Conservation (phyloP, 2,113 vertebrate genomes). For the Nibea albiflora region DNA sequence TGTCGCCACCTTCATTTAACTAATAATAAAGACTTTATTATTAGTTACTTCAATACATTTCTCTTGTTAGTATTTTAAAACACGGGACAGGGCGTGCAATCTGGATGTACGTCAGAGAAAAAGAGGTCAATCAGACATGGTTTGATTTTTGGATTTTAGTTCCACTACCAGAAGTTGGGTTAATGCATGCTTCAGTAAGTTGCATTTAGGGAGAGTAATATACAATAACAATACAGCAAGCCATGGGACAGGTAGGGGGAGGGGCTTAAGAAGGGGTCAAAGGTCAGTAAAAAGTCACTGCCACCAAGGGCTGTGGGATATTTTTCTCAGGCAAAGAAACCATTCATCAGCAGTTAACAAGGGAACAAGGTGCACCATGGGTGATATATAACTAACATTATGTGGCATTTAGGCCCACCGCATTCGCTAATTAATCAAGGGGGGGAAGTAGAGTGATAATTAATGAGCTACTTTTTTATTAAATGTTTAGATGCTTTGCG, state of each 20-base stretch:
- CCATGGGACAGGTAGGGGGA: slow-evolving; percentile 72
- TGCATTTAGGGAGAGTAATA: slow-evolving; percentile 99
- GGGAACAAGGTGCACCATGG: slow-evolving; percentile 37
- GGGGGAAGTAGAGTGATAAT: slow-evolving; percentile 26
- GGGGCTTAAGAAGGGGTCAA: slow-evolving; percentile 41
- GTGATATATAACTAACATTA: slow-evolving; percentile 66
- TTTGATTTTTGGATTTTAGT: slow-evolving; percentile 88
- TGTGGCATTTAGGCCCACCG: slow-evolving; percentile 50
- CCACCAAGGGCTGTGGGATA: slow-evolving; percentile 80
- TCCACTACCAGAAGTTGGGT: slow-evolving; percentile 84
- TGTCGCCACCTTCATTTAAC: slow-evolving; percentile 85
- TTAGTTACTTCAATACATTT: slow-evolving; percentile 78
- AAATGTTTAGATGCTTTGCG: slow-evolving; percentile 60
- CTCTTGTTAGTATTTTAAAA: slow-evolving; percentile 83
- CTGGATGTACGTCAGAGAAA: slow-evolving; percentile 93
- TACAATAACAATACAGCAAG: slow-evolving; percentile 91
- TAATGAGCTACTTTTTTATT: slow-evolving; percentile 51
- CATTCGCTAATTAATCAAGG: slow-evolving; percentile 59
- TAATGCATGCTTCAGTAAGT: slow-evolving; percentile 98
- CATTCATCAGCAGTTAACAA: slow-evolving; percentile 56
- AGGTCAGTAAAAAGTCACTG: slow-evolving; percentile 68
- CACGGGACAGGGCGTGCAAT: slow-evolving; percentile 89
- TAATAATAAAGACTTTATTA: slow-evolving; percentile 85
- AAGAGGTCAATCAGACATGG: slow-evolving; percentile 86
- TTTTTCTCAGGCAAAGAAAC: slow-evolving; percentile 56